Percentiles rank a stretch among this genome's conserved stretches.
These are phyloP conservation scores for Trachelus stipa DNA, from an alignment of 2,888 invertebrate genomes.

Conservation along the genomic window DNA sequence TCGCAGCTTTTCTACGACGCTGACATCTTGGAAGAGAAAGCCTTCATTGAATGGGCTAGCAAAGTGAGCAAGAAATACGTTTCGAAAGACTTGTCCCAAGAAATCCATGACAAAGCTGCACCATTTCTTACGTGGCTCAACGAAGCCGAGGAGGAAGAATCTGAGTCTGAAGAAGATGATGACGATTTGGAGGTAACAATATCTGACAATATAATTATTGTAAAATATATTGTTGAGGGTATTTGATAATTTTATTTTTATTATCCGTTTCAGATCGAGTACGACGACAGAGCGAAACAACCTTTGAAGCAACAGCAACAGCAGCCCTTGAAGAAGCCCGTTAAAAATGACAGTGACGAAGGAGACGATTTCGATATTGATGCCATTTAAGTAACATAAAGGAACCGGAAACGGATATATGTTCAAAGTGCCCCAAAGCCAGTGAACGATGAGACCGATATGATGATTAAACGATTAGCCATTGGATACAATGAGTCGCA, in stretches of 20 bases:
- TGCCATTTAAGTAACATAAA: slow-evolving; percentile 78
- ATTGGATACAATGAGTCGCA: slow-evolving; percentile 41
- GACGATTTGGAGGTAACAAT: slow-evolving; percentile 75
- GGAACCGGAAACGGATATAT: slow-evolving; percentile 26
- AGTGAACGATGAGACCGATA: slow-evolving; percentile 3
- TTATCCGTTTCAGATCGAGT: slow-evolving; percentile 77
- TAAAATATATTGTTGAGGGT: background rate
- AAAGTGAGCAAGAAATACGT: slow-evolving; percentile 97
- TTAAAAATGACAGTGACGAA: slow-evolving; percentile 77
- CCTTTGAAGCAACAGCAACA: slow-evolving; percentile 76
- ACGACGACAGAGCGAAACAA: slow-evolving; percentile 86
- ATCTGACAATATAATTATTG: background rate
- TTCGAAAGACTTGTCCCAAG: slow-evolving; percentile 87
- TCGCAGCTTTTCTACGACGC: slow-evolving; percentile 88
- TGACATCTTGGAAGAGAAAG: slow-evolving; percentile 95
- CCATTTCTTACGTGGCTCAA: slow-evolving; percentile 97
- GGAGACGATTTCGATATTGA: slow-evolving; percentile 89
- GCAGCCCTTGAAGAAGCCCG: slow-evolving; percentile 66
- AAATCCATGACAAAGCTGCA: slow-evolving; percentile 91
- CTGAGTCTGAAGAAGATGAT: slow-evolving; percentile 81
- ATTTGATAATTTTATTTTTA: slow-evolving; percentile 8
- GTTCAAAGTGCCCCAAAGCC: background rate
- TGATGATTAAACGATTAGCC: slow-evolving; percentile 36
- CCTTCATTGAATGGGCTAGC: slow-evolving; percentile 93
- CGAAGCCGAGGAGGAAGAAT: slow-evolving; percentile 95